Evolutionary conservation across 2,888 invertebrate genomes (phyloP), one percentile per base, ranked within the genome.

Genomic region (Drosophila planitibia): DNA sequence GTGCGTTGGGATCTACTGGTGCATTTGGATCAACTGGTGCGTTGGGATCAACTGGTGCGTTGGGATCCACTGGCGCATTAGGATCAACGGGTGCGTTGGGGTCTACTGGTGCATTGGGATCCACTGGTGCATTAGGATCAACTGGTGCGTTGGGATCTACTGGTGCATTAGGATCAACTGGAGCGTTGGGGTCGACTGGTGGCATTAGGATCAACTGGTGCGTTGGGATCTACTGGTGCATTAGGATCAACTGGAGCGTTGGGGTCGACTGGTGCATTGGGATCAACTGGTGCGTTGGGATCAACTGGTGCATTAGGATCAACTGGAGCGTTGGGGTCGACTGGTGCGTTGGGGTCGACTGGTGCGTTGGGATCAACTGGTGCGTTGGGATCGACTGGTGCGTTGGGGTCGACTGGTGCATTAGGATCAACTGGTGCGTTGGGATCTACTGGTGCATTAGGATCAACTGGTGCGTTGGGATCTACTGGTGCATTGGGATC

Each of bases 1-100:
- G 76, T 1, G 55, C 60, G 2, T 63, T 79, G 0, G 80, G 76
- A 16, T 78, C 73, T 0, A 49, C 70, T 1, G 83, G 71, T 3
- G 25, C 55, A 0, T 68, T 70, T 0, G 76, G 73, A 0, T 70
- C 52, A 0, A 63, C 68, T 12, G 73, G 66, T 1, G 62, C 49
- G 6, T 73, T 74, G 0, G 84, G 73, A 7, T 76, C 64, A 0
- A 51, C 70, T 16, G 83, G 68, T 3, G 62, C 33, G 1, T 64
- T 68, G 0, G 84, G 75, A 3, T 63, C 74, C 0, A 37, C 71
- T 4, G 83, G 74, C 4, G 59, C 49, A 3, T 70, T 76, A 0
- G 78, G 71, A 41, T 53, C 74, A 0, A 60, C 63, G 57, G 85
- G 83, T 10, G 70, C 44, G 5, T 66, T 70, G 0, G 71, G 77